Conservation (phyloP, 1,140 invertebrate genomes). For the Brachionus koreanus region DNA sequence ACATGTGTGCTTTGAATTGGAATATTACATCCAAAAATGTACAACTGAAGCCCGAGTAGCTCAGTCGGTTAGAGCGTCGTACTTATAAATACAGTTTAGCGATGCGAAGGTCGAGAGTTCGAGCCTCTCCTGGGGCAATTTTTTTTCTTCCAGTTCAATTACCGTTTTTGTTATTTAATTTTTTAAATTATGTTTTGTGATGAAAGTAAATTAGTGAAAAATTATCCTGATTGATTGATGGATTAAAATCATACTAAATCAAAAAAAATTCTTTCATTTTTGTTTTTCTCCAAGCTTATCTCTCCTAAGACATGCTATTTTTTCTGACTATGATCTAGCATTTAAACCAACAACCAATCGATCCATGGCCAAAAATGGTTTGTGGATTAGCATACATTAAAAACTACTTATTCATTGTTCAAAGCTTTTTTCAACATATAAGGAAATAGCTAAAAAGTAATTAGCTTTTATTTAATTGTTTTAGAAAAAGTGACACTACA, state of each 20-base stretch:
- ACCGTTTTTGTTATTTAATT: not conserved
- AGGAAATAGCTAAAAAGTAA: not conserved
- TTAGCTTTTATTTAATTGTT: not conserved
- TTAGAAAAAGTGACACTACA: not conserved
- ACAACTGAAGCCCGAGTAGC: not conserved
- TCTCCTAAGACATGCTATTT: not conserved
- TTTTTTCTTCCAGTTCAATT: not conserved
- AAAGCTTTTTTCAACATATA: not conserved
- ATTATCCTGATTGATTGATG: not conserved
- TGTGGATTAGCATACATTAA: not conserved
- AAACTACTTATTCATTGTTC: not conserved
- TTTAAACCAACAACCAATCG: not conserved
- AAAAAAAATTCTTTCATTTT: not conserved
- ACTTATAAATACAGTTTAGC: conserved; percentile 8
- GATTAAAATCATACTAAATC: not conserved
- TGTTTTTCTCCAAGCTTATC: not conserved
- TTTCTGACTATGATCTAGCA: not conserved
- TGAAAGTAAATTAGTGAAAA: conserved; percentile 17
- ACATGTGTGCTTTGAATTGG: not conserved
- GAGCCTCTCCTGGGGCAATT: conserved; percentile 10
- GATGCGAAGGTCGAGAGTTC: conserved; percentile 12
- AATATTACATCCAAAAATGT: not conserved
- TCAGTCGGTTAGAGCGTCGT: not conserved
- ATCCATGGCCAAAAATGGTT: not conserved
- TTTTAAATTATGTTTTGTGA: not conserved